Evolutionary conservation across 2,113 vertebrate genomes (phyloP).

Genomic region (Macrotus californicus): DNA sequence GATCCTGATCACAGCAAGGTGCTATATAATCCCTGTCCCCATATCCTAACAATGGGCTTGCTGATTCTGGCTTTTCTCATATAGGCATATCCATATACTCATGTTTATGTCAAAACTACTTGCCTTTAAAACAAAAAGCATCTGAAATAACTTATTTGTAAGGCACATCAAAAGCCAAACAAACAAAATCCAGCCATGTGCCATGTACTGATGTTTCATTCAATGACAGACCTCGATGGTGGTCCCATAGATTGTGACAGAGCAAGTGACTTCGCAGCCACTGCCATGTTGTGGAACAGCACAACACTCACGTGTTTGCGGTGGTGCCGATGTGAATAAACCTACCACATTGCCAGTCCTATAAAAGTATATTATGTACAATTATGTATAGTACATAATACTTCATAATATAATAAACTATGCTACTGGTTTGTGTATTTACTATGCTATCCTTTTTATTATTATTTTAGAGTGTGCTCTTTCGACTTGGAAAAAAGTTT

Average conservation of each 20-base stretch:
- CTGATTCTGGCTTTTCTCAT: background rate
- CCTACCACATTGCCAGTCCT: background rate
- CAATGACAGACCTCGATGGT: background rate
- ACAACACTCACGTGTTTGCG: background rate
- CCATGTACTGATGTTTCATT: background rate
- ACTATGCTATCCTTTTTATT: background rate
- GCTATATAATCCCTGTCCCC: background rate
- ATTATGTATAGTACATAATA: background rate
- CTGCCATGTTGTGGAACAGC: background rate
- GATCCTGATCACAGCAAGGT: background rate
- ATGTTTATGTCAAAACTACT: slow-evolving; percentile 15
- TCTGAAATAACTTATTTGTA: background rate
- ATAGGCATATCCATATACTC: background rate
- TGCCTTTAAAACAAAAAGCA: background rate
- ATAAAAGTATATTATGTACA: background rate
- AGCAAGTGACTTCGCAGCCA: background rate
- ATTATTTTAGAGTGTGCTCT: background rate
- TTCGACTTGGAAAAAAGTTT: background rate
- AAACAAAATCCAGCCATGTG: background rate
- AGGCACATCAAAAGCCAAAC: background rate
- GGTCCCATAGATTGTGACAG: background rate
- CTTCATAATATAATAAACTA: no score
- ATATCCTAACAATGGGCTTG: background rate
- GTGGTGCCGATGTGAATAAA: background rate
- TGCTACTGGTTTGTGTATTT: background rate